Evolutionary conservation across 1,140 invertebrate species (phyloP), one percentile per base, ranked within the genome.

Genomic region (Arctopsyche grandis): DNA sequence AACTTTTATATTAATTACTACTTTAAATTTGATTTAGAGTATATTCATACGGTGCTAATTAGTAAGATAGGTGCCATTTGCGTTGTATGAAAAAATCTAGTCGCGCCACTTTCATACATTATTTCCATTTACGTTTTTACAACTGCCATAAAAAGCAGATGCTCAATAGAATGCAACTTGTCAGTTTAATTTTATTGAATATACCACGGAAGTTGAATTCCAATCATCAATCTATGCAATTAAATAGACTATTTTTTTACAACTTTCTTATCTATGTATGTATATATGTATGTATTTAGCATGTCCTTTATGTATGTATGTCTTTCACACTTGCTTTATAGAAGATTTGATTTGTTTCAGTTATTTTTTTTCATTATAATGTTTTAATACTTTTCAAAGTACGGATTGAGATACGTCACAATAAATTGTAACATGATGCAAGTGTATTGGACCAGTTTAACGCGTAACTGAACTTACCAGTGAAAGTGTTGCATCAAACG

Each of bases 401-500:
- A 10, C 12, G 48, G 16, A 12, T 52, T 52, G 1, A 5, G 48
- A 52, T 16, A 52, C 48, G 16, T 3, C 48, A 5, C n/a, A n/a
- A n/a, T n/a, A n/a, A n/a, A n/a, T 52, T 16, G 48, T 46, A 74
- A 48, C 48, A 74, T 44, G 38, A 44, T 52, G 71, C 71, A 74
- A 74, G 71, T 38, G 38, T 19, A 48, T 48, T 48, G 43, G 19
- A 74, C 71, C 71, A 74, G 71, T 74, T 74, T 43, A 24, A 52
- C 10, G 48, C 48, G 48, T 52, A 52, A 52, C 48, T 52, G 48
- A 52, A 52, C 16, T 52, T 60, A 24, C 19, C 29, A 60, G 74
- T 76, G 74, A 76, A 76, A 76, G 74, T 76, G 74, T 29, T 76
- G 74, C 21, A 63, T 76, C 29, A 10, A 48, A 9, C 19, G 21